Evolutionary conservation across 92 coral and sea anemone genomes (phyloP).

Genomic region (Galaxea fascicularis): DNA sequence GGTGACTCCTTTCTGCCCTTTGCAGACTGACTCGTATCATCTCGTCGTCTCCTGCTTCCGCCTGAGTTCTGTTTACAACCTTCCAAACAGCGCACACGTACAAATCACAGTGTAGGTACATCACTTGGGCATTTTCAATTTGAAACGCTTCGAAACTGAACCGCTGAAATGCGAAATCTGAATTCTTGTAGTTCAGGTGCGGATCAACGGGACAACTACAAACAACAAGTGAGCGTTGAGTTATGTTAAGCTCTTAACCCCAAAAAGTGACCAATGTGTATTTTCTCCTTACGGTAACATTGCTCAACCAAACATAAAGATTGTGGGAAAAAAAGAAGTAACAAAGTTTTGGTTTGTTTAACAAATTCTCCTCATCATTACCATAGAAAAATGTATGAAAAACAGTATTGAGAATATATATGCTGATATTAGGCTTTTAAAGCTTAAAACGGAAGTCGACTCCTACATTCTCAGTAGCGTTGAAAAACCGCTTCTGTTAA

Average conservation of each 20-base stretch:
- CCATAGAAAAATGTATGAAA: too few species aligned
- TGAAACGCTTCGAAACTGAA: slow-evolving; percentile 74
- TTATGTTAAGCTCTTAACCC: neutral
- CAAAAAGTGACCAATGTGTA: too few species aligned
- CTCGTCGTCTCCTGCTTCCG: slow-evolving; percentile 19
- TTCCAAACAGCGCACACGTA: slow-evolving; percentile 65
- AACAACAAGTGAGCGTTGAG: neutral
- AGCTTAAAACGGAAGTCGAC: too few species aligned
- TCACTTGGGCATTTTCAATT: slow-evolving; percentile 35
- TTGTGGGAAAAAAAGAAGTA: too few species aligned
- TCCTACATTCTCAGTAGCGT: too few species aligned
- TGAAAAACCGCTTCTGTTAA: too few species aligned
- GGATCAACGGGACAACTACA: slow-evolving; percentile 65
- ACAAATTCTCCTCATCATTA: too few species aligned
- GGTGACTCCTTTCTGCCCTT: slow-evolving; percentile 3
- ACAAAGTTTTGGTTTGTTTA: too few species aligned
- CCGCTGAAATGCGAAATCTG: slow-evolving; percentile 54
- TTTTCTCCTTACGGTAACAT: too few species aligned
- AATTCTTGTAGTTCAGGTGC: slow-evolving; percentile 68
- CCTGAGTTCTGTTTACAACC: slow-evolving; percentile 38
- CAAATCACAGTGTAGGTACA: slow-evolving; percentile 75
- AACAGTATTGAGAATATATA: too few species aligned
- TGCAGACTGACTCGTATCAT: neutral
- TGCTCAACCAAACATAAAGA: too few species aligned
- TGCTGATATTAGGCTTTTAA: too few species aligned